Base-by-base conservation (phyloP, 2,888 invertebrate genomes). In the Euproctis similis region DNA sequence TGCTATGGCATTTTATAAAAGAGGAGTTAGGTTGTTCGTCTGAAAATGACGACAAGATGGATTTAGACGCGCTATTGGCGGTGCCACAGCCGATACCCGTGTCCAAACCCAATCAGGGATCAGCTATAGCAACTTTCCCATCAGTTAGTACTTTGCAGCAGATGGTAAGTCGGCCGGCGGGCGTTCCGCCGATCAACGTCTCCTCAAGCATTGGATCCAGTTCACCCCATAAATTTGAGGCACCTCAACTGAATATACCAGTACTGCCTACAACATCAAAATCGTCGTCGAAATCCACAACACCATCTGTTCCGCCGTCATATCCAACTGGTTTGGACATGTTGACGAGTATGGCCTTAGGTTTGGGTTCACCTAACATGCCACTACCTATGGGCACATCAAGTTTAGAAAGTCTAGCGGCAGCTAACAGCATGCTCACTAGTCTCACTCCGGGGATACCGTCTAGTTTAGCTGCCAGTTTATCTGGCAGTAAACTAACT, bases 1-100 rank as follows among this genome's bases (percentile, higher is more conserved):
- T 89, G 3, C 73, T 94, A 19, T 94, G 94, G 94, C 90, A 91
- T 54, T 91, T 90, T 57, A 90, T 94, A 31, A 87, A 90, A 28
- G 92, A 92, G 39, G 88, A 92, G 55, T 75, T 94, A 27, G 92
- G 91, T 19, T 91, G 91, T 48, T 73, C 85, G 1, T 82, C 82
- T 9, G 89, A 89, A 28, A 85, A 89, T n/a, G 89, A 89, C 26
- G 90, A 91, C 40, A 90, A 90, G 61, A 88, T 89, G 66, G 88
- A 90, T 52, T 71, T 86, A 18, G 85, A 85, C 46, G 81, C 86
- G 14, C 61, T 89, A 33, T 65, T 89, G 28, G 87, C 88, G 3
- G 88, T 88, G 21, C 88, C 89, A 18, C 85, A 85, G 52, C 75
- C 78, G 3, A 78, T 86, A 31, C 85, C 85, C 0, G 71, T 75